These are phyloP conservation scores for Diadophis punctatus DNA, from an alignment of 2,113 vertebrate species.

Conservation along the genomic window DNA sequence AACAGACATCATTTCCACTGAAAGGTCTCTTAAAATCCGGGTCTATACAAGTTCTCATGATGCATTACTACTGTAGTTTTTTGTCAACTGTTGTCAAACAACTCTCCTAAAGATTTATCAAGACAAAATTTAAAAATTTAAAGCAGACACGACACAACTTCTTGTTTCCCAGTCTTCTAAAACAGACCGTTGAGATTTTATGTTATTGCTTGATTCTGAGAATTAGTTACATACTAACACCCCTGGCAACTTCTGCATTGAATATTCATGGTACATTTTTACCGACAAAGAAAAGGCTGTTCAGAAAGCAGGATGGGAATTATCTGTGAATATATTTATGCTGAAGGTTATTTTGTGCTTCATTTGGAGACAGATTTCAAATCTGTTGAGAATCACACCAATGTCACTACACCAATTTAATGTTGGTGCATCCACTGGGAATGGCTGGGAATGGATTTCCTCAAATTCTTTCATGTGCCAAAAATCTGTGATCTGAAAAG, in stretches of 20 bases:
- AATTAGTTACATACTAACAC: not conserved
- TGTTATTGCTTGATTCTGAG: not conserved
- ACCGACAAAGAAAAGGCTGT: not conserved
- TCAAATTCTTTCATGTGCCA: not conserved
- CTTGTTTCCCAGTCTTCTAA: not conserved
- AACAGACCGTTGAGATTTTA: not conserved
- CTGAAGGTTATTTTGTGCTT: not conserved
- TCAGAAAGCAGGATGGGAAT: not conserved
- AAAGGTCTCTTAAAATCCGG: not conserved
- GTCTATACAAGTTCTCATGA: not conserved
- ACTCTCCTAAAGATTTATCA: not conserved
- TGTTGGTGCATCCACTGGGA: not conserved
- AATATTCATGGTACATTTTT: not conserved
- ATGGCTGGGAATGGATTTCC: not conserved
- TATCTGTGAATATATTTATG: not conserved
- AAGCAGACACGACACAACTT: not conserved
- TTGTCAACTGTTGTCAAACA: not conserved
- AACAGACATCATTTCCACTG: not conserved
- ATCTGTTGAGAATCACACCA: not conserved
- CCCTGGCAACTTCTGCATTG: not conserved
- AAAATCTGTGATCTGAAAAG: not conserved
- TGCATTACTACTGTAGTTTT: not conserved
- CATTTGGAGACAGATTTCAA: not conserved
- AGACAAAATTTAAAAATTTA: not conserved
- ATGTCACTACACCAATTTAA: not conserved